These are phyloP conservation scores for Dusona sp. DNA, from an alignment of 2,888 invertebrate genomes.

Conservation along the genomic window DNA sequence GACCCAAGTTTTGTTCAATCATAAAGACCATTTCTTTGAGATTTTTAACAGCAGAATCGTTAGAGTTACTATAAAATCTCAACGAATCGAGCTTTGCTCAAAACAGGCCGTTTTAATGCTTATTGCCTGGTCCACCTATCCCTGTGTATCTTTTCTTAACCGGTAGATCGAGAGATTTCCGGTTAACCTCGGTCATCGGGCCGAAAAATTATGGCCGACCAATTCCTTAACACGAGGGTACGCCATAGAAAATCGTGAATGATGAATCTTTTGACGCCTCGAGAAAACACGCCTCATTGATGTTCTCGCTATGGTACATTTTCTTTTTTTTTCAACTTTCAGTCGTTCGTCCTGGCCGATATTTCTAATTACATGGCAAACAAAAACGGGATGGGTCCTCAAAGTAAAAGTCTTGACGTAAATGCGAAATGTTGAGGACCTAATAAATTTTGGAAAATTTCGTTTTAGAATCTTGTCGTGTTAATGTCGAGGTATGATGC, in stretches of 20 bases:
- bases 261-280: slow-evolving; percentile 55
- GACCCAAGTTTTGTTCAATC: background rate
- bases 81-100: background rate
- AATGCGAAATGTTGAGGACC: slow-evolving; percentile 15
- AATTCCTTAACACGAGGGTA: slow-evolving; percentile 26
- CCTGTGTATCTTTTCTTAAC: slow-evolving; percentile 3
- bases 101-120: slow-evolving; percentile 14
- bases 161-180: slow-evolving; percentile 41
- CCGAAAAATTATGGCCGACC: slow-evolving; percentile 30
- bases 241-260: slow-evolving; percentile 42
- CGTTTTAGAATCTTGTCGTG: background rate
- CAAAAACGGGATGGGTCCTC: slow-evolving; percentile 3
- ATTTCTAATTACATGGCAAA: slow-evolving; percentile 48
- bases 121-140: slow-evolving; percentile 5
- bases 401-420: background rate
- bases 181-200: slow-evolving; percentile 22
- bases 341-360: slow-evolving; percentile 11
- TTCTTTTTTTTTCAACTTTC: slow-evolving; percentile 16
- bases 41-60: background rate
- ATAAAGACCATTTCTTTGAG: background rate
- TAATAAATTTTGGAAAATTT: slow-evolving; percentile 21
- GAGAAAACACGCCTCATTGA: slow-evolving; percentile 39
- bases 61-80: background rate
- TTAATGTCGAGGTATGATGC: background rate
- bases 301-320: slow-evolving; percentile 28